Evolutionary conservation across 2,888 invertebrate genomes (phyloP).

Genomic region (Drosophila heteroneura): DNA sequence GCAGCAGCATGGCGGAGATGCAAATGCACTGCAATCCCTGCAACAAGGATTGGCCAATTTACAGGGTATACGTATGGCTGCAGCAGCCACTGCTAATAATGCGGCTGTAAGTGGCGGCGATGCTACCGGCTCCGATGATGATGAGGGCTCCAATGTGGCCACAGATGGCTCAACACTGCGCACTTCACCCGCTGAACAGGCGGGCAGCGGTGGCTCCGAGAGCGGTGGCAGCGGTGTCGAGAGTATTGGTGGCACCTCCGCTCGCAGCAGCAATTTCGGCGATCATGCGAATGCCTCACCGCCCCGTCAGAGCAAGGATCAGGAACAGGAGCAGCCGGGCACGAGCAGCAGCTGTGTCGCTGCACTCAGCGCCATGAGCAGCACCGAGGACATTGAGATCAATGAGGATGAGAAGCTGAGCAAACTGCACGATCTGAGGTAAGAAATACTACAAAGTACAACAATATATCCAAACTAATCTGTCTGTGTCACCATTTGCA

Average conservation of each 20-base stretch:
- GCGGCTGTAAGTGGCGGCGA: conserved; percentile 85
- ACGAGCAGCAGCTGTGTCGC: conserved; percentile 58
- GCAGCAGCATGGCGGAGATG: conserved; percentile 91
- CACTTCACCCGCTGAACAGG: conserved; percentile 93
- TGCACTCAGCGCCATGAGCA: conserved; percentile 70
- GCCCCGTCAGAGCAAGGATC: conserved; percentile 75
- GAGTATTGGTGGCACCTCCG: conserved; percentile 97
- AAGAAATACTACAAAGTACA: conserved; percentile 1
- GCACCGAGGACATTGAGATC: conserved; percentile 78
- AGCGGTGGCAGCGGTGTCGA: conserved; percentile 97
- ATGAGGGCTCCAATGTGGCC: conserved; percentile 96
- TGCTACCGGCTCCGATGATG: conserved; percentile 95
- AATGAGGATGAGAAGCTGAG: conserved; percentile 83
- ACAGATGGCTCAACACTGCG: conserved; percentile 97
- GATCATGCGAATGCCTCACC: conserved; percentile 86
- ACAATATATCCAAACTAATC: neutral
- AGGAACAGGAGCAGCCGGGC: conserved; percentile 61
- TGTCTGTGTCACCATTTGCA: conserved; percentile 30
- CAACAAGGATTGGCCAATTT: conserved; percentile 85
- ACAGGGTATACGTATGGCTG: conserved; percentile 82
- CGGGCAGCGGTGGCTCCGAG: conserved; percentile 91
- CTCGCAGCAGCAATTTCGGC: conserved; percentile 96
- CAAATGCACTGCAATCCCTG: conserved; percentile 87
- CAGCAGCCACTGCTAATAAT: conserved; percentile 67
- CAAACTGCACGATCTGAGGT: conserved; percentile 84